Percentiles rank a stretch among this genome's conserved stretches.
phyloP scores from a whole-genome alignment of 1,140 invertebrate species.

The Nebria ingens region DNA sequence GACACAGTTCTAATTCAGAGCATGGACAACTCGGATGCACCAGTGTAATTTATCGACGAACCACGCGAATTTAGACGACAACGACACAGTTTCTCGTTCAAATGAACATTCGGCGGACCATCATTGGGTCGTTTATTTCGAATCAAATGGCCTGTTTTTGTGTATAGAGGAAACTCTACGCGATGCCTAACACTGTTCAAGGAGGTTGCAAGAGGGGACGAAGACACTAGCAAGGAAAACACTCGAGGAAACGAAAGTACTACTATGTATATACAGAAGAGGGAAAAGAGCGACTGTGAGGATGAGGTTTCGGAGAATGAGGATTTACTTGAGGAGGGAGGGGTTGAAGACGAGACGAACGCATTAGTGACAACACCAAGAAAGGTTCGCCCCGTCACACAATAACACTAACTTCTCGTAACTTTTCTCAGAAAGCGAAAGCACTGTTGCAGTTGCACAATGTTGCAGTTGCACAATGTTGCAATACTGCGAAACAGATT shows the following conservation, averaged over 20 bases:
- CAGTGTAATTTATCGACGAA: not conserved
- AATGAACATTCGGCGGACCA: conserved; percentile 2
- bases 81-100: not conserved
- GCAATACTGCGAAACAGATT: not conserved
- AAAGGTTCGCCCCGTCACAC: not conserved
- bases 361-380: not conserved
- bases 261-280: too few relatives aligned
- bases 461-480: not conserved
- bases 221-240: too few relatives aligned
- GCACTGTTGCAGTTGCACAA: not conserved
- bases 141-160: conserved; percentile 8
- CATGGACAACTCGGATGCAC: not conserved
- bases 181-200: too few relatives aligned
- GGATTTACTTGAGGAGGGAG: too few relatives aligned
- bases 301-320: too few relatives aligned
- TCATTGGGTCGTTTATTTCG: conserved; percentile 3
- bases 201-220: not conserved
- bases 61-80: not conserved
- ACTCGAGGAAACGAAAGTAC: too few relatives aligned
- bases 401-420: not conserved
- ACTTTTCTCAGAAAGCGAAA: not conserved
- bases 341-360: not conserved
- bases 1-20: not conserved
- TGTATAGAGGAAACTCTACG: not conserved
- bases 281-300: too few relatives aligned